Conservation (phyloP, 1,140 invertebrate genomes). For the Heliconius himera region DNA sequence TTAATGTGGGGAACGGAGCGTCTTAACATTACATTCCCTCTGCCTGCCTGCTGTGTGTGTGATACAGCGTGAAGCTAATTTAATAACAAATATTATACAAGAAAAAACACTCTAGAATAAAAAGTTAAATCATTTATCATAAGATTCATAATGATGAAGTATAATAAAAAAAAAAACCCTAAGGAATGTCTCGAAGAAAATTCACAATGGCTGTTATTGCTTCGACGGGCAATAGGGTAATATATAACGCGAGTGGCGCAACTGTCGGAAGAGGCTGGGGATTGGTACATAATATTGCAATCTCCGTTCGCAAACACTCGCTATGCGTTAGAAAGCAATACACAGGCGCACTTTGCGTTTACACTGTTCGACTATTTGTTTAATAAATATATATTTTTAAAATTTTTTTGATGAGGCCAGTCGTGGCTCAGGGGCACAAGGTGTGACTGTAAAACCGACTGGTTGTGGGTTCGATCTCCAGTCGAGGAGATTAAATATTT, state of each 20-base stretch:
- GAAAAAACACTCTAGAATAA: neutral
- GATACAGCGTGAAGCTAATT: too few species aligned
- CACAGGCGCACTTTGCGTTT: constrained; percentile 28
- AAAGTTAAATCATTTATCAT: neutral
- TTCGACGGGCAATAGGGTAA: constrained; percentile 55
- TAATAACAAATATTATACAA: too few species aligned
- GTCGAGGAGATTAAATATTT: too few species aligned
- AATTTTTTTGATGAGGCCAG: too few species aligned
- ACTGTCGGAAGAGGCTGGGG: constrained; percentile 61
- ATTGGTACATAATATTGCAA: constrained; percentile 77
- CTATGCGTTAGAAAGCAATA: constrained; percentile 59
- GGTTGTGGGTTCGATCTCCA: too few species aligned
- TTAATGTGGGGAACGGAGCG: too few species aligned
- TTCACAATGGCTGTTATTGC: constrained; percentile 49
- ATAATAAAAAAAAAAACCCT: neutral
- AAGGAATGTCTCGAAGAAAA: constrained; percentile 20
- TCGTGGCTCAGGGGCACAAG: too few species aligned
- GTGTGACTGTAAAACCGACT: too few species aligned
- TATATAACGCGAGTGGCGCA: constrained; percentile 61
- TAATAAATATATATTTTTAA: neutral
- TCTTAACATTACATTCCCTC: too few species aligned
- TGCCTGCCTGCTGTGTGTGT: too few species aligned
- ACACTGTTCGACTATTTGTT: neutral
- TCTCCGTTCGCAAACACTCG: constrained; percentile 68
- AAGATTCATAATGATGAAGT: neutral